Percentiles rank a stretch among this genome's conserved stretches.
These are phyloP conservation scores for Ahaetulla prasina DNA, from an alignment of 2,113 vertebrate genomes.

Conservation along the genomic window DNA sequence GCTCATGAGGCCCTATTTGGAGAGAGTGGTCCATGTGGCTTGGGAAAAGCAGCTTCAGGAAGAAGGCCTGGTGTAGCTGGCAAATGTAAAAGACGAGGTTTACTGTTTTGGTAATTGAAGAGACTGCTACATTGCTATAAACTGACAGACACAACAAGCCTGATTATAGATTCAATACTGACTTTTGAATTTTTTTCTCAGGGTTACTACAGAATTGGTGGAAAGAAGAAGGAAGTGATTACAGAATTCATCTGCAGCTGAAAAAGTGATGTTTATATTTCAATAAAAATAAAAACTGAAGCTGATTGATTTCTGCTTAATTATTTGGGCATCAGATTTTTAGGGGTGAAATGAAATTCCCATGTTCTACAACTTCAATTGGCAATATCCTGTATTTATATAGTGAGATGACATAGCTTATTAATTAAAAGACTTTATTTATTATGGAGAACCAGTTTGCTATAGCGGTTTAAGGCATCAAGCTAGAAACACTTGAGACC, in stretches of 20 bases:
- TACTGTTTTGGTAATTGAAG: not conserved
- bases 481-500: not conserved
- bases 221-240: slow-evolving; percentile 86
- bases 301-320: not conserved
- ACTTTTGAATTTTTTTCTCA: slow-evolving; percentile 23
- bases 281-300: not conserved
- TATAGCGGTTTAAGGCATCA: not conserved
- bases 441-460: not conserved
- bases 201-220: slow-evolving; percentile 85
- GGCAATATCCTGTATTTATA: not conserved
- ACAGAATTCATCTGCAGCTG: slow-evolving; percentile 83
- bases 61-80: not conserved
- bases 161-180: not conserved
- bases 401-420: not conserved
- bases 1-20: not conserved
- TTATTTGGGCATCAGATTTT: not conserved
- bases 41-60: not conserved
- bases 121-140: not conserved
- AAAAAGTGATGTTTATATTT: slow-evolving; percentile 63
- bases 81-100: not conserved
- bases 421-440: not conserved
- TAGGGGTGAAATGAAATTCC: not conserved
- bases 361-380: not conserved
- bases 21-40: not conserved
- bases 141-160: not conserved